A percentile compares a stretch with the other conserved stretches of the same genome.
Evolutionary conservation across 2,888 invertebrate genomes (phyloP).

Genomic region (Leptinotarsa juncta): DNA sequence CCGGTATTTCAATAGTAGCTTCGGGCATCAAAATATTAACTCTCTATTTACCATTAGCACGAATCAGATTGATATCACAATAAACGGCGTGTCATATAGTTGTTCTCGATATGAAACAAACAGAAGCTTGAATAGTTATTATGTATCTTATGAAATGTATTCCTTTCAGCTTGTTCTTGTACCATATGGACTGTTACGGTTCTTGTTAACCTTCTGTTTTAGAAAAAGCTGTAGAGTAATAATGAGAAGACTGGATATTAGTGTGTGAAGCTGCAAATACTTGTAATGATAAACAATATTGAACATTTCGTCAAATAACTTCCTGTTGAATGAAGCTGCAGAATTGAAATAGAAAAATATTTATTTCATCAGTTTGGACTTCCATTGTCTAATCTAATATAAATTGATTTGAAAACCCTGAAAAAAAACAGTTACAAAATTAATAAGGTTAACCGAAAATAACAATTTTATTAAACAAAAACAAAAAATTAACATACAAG

Average conservation of each 20-base stretch:
- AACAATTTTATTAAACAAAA: no score
- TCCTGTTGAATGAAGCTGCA: no score
- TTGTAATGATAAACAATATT: no score
- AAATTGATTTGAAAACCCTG: no score
- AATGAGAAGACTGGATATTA: background rate
- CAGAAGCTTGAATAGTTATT: conserved; percentile 26
- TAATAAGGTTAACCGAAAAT: no score
- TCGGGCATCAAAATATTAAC: conserved; percentile 35
- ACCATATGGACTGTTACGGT: background rate
- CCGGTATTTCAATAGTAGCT: conserved; percentile 42
- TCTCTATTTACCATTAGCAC: conserved; percentile 34
- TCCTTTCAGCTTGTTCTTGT: background rate
- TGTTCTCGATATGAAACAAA: conserved; percentile 31
- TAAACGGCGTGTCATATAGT: conserved; percentile 32
- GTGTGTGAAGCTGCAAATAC: no score
- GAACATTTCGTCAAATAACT: no score
- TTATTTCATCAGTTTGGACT: no score
- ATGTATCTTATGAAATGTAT: background rate
- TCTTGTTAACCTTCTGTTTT: background rate
- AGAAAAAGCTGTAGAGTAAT: background rate
- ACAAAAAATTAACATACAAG: no score
- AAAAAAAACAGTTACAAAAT: no score
- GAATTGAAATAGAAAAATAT: no score
- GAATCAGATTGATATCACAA: conserved; percentile 37
- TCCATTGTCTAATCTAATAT: no score